Conservation (phyloP, 2,113 vertebrate species). For the Sula dactylatra region DNA sequence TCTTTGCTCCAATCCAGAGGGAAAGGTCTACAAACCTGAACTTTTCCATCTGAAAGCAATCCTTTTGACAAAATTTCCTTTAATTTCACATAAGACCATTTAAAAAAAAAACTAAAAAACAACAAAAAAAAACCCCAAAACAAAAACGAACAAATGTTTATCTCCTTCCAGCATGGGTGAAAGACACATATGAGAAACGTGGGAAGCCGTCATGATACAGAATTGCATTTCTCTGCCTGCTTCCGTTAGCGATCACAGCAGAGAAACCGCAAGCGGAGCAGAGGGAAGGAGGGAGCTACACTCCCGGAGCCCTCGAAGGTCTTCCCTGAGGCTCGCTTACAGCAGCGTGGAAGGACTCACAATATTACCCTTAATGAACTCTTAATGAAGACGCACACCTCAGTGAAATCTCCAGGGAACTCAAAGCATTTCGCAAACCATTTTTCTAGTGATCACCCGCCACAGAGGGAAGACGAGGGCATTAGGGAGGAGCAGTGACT, state of each 20-base stretch:
- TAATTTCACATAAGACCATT: not conserved
- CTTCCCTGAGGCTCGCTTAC: not conserved
- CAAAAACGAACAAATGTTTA: too few relatives aligned
- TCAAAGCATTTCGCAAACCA: not conserved
- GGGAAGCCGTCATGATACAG: not conserved
- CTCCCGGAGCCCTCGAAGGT: not conserved
- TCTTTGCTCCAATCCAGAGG: not conserved
- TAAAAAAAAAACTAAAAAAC: not conserved
- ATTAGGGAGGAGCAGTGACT: not conserved
- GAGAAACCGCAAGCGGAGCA: not conserved
- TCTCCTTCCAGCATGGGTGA: not conserved
- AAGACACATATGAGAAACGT: not conserved
- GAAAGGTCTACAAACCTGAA: not conserved
- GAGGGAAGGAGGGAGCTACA: not conserved
- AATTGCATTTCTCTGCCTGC: not conserved
- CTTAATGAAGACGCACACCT: not conserved
- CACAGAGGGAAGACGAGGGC: not conserved
- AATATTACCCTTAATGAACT: not conserved
- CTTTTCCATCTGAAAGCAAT: not conserved
- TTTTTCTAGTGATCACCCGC: not conserved
- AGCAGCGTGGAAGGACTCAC: not conserved
- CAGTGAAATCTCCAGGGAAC: not conserved
- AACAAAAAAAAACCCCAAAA: too few relatives aligned
- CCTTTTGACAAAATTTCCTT: not conserved
- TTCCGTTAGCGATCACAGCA: not conserved